Conservation (phyloP, 2,113 vertebrate genomes). For the Plestiodon gilberti region DNA sequence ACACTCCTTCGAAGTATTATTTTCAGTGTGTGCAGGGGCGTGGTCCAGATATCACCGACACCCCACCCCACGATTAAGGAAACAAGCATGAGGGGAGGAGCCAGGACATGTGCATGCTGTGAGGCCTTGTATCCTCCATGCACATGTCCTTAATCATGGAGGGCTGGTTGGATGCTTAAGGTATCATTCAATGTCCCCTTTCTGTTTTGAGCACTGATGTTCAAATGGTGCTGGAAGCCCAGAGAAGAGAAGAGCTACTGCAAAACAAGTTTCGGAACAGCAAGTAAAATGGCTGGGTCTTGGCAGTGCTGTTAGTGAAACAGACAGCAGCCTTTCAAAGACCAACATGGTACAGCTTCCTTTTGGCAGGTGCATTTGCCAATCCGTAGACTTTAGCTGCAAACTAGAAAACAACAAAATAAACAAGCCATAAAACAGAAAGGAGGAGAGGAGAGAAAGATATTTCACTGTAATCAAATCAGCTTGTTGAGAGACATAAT, state of each 20-base stretch:
- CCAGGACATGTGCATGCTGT: too few species aligned
- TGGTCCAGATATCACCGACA: too few species aligned
- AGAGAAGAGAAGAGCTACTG: background rate
- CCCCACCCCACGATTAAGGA: too few species aligned
- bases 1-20: too few species aligned
- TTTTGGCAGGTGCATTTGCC: constrained; percentile 7
- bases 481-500: constrained; percentile 35
- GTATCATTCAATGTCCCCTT: background rate
- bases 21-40: too few species aligned
- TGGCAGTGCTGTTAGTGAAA: constrained; percentile 13
- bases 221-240: background rate
- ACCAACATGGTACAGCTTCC: constrained; percentile 8
- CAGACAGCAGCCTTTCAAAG: constrained; percentile 29
- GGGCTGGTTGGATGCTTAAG: background rate
- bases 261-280: constrained; percentile 15
- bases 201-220: background rate
- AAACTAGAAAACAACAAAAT: constrained; percentile 29
- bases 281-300: background rate
- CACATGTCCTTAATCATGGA: background rate
- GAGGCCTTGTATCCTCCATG: background rate
- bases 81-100: too few species aligned
- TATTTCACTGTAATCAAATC: constrained; percentile 37
- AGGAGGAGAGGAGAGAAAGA: background rate
- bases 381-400: constrained; percentile 31
- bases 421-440: constrained; percentile 17